Conservation (phyloP, 2,888 invertebrate species). For the Athalia cordata region DNA sequence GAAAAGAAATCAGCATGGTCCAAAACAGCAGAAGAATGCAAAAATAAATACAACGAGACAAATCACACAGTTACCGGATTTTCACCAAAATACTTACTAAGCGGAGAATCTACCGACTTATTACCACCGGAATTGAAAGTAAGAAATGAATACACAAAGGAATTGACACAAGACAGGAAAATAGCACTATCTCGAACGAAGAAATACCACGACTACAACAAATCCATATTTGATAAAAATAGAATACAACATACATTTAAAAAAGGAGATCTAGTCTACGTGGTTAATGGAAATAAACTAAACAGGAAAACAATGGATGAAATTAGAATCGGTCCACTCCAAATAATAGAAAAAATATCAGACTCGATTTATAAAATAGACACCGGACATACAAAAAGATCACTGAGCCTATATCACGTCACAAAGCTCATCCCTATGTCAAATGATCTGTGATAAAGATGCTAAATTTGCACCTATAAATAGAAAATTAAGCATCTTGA, state of each 20-base stretch:
- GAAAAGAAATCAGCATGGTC: conserved; percentile 14
- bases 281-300: conserved; percentile 14
- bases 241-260: background rate
- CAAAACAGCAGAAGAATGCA: conserved; percentile 20
- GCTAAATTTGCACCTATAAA: no score
- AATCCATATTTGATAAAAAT: background rate
- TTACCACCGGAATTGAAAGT: background rate
- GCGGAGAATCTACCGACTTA: background rate
- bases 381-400: conserved; percentile 20
- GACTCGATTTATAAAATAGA: conserved; percentile 6
- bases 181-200: background rate
- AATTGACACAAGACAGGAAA: background rate
- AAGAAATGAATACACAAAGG: background rate
- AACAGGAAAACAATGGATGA: conserved; percentile 7
- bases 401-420: conserved; percentile 7
- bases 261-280: background rate
- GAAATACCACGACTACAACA: conserved; percentile 6
- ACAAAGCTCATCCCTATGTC: conserved; percentile 19
- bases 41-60: conserved; percentile 22
- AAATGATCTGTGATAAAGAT: no score
- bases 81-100: conserved; percentile 8
- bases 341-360: conserved; percentile 15
- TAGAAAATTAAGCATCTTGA: no score
- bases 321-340: conserved; percentile 7
- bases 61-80: conserved; percentile 30